Evolutionary conservation across 1,140 invertebrate species (phyloP).

Genomic region (Stenopsyche tienmushanensis): DNA sequence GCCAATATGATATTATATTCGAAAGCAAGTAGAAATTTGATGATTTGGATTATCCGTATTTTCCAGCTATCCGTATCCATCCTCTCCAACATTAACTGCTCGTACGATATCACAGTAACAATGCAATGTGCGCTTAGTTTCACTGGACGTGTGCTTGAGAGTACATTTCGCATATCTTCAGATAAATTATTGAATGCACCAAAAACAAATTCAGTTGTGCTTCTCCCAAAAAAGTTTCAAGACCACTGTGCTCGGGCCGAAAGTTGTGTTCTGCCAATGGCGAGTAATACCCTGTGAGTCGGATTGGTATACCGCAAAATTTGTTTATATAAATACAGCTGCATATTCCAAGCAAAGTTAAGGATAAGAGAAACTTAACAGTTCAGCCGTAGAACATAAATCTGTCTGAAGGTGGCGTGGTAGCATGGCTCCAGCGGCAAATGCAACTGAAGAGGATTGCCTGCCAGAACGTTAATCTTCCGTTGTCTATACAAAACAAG

Average conservation of each 20-base stretch:
- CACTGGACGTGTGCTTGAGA: no score
- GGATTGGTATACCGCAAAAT: not conserved
- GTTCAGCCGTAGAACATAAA: not conserved
- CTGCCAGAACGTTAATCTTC: slow-evolving; percentile 30
- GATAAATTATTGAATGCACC: not conserved
- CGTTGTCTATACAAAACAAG: slow-evolving; percentile 23
- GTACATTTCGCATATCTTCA: no score
- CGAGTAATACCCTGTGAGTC: no score
- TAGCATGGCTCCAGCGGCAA: not conserved
- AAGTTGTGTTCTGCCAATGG: no score
- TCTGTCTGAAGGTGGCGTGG: not conserved
- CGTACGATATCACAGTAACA: no score
- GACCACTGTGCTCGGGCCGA: not conserved
- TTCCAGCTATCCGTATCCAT: no score
- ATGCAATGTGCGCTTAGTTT: no score
- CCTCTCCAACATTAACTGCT: no score
- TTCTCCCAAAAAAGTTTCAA: not conserved
- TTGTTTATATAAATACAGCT: no score
- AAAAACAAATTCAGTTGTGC: not conserved
- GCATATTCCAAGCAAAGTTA: not conserved
- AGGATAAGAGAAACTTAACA: not conserved
- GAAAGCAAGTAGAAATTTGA: no score
- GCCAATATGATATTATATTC: no score
- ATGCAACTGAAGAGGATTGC: not conserved
- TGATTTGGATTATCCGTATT: no score